Base-by-base conservation (phyloP, 2,113 vertebrate genomes). In the Columba livia region DNA sequence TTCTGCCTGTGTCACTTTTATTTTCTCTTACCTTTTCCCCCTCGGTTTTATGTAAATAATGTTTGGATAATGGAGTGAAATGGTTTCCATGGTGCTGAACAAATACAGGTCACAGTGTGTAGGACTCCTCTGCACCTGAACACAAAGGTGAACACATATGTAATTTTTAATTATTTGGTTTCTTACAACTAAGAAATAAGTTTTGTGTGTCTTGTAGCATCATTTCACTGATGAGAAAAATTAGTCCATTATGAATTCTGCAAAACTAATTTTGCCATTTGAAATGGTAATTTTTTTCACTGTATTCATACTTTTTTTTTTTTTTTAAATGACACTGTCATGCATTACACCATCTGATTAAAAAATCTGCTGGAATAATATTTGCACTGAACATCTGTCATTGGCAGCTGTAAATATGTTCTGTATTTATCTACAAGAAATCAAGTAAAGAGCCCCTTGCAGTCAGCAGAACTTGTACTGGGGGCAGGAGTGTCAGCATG, bases 1-100 rank as follows among this genome's bases (percentile, higher is more conserved):
- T 98, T 88, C 94, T 93, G 95, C 70, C 96, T 78, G 53, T 90
- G 78, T 80, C 94, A 96, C 93, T 96, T 97, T 90, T 88, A 94
- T 96, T 96, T 94, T 94, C 93, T 82, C 91, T 96, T 97, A 96
- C 95, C 92, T 95, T 96, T 83, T 44, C 11, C 93, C 93, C 71
- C 84, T 97, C 79, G 79, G 82, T 96, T 98, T 98, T 98, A 98
- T 98, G 98, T 98, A 98, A 98, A 98, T 98, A 96, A 85, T 96
- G 97, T 97, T 97, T 97, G 96, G 96, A 98, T 98, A 98, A 98
- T 98, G 97, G 97, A 98, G 97, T 97, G 97, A 97, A 98, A 98
- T 98, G 97, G 97, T 98, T 98, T 98, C 98, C 97, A 97, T 98
- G 98, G 98, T 90, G 97, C 97, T 98, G 97, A 98, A 97, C 97